Base-by-base conservation (phyloP, 1,140 invertebrate species). In the Cotesia vestalis region DNA sequence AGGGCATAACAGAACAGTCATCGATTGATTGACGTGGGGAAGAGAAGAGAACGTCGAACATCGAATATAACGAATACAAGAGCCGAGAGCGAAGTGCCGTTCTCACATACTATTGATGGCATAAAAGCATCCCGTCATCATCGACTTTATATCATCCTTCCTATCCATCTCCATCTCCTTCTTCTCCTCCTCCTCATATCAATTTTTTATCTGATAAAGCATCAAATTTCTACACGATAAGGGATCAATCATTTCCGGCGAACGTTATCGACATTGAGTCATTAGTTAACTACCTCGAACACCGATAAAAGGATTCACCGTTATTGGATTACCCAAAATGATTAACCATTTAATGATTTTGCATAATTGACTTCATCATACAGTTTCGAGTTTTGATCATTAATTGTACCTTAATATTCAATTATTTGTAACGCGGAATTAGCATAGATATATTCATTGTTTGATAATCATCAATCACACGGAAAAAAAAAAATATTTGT, bases 1-100 rank as follows among this genome's bases (percentile, higher is more conserved):
- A 59, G 57, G 57, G 57, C 57, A 59, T 59, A 59, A 59, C 57
- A 27, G 57, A 59, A 59, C 57, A 59, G 57, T 59, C 57, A 59
- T 59, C 17, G 57, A 59, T 59, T 34, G 57, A 59, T 59, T 59
- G 57, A 59, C 57, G 57, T 9, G 17, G n/a, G 17, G 20, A 20
- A 27, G 20, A 59, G 8, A 27, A 27, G 27, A 27, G 27, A 27
- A 27, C 27, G 27, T 27, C 27, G 27, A 17, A 27, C 17, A 59
- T 59, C 17, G 57, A 59, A 27, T 20, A 59, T 59, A 27, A 20
- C 14, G 4, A 27, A 59, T 20, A 27, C 17, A 20, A 59, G 57
- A 11, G 46, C 8, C 53, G 2, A 17, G 6, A 27, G 57, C 53
- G 12, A 55, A 27, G 14, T 59, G 57, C 14, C 6, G 27, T 59